These are phyloP conservation scores for Bombus affinis DNA, from an alignment of 1,140 invertebrate genomes.

Conservation along the genomic window DNA sequence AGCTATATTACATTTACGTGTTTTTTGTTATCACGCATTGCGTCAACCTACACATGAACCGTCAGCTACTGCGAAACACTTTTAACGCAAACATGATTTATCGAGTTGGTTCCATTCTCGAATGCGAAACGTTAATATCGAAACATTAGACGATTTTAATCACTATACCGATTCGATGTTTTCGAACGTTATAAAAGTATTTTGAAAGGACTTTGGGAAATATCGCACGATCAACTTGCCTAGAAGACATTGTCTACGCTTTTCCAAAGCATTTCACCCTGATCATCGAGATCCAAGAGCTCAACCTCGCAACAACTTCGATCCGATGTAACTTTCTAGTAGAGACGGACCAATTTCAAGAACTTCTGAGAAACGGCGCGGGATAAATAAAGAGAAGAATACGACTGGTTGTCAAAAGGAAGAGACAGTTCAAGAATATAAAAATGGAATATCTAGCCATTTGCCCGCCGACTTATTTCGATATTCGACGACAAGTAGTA, in stretches of 20 bases:
- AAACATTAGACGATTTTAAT: background rate
- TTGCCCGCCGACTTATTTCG: conserved; percentile 6
- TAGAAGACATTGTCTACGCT: conserved; percentile 61
- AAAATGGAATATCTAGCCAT: conserved; percentile 43
- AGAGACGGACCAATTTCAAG: conserved; percentile 63
- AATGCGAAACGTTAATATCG: background rate
- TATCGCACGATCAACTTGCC: conserved; percentile 55
- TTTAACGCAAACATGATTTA: background rate
- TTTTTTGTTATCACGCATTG: background rate
- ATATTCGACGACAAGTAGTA: background rate
- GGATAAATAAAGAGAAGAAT: conserved; percentile 46
- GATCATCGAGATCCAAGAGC: conserved; percentile 39
- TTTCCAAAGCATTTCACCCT: conserved; percentile 51
- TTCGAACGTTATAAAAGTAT: conserved; percentile 24
- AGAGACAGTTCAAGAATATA: conserved; percentile 32
- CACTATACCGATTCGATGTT: background rate
- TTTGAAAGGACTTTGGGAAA: conserved; percentile 8
- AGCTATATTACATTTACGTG: background rate
- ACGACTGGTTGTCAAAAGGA: conserved; percentile 11
- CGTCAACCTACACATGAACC: background rate
- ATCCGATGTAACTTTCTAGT: conserved; percentile 69
- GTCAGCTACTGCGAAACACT: background rate
- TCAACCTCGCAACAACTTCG: conserved; percentile 62
- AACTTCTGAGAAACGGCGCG: conserved; percentile 50
- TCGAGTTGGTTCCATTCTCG: background rate